Percentiles rank a stretch among this genome's conserved stretches.
phyloP scores from a whole-genome alignment of 2,797 vertebrate genomes.

The Lutjanus campechanus region DNA sequence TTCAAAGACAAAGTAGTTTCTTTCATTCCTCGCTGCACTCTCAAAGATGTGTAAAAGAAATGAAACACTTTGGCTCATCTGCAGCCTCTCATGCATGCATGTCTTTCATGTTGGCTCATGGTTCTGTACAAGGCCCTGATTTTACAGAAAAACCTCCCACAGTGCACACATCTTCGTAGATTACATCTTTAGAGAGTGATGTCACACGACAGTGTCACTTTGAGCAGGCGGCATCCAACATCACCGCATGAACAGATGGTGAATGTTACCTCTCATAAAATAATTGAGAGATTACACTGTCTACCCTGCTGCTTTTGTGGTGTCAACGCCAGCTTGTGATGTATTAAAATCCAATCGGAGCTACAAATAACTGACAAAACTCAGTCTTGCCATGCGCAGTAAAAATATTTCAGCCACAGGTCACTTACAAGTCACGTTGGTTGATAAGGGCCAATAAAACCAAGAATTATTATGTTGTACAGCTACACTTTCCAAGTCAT shows the following conservation, averaged over 20 bases:
- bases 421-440: slow-evolving; percentile 9
- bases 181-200: slow-evolving; percentile 54
- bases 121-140: slow-evolving; percentile 35
- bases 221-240: slow-evolving; percentile 46
- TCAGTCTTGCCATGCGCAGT: not conserved
- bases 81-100: slow-evolving; percentile 31
- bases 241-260: slow-evolving; percentile 64
- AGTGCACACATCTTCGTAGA: slow-evolving; percentile 38
- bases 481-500: slow-evolving; percentile 16
- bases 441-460: not conserved
- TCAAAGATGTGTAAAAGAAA: slow-evolving; percentile 46
- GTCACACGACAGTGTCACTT: slow-evolving; percentile 36
- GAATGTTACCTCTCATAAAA: slow-evolving; percentile 57
- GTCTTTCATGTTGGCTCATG: slow-evolving; percentile 43
- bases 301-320: slow-evolving; percentile 42
- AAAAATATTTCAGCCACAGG: slow-evolving; percentile 12
- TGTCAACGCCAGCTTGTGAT: slow-evolving; percentile 34
- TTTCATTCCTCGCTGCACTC: slow-evolving; percentile 35
- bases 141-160: slow-evolving; percentile 42
- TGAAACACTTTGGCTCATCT: slow-evolving; percentile 46
- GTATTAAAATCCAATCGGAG: slow-evolving; percentile 1
- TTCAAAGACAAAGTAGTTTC: slow-evolving; percentile 42
- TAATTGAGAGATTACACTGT: slow-evolving; percentile 51
- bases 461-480: slow-evolving; percentile 8
- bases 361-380: slow-evolving; percentile 13